phyloP scores from a whole-genome alignment of 2,888 invertebrate species.

The Cylindroiulus punctatus region DNA sequence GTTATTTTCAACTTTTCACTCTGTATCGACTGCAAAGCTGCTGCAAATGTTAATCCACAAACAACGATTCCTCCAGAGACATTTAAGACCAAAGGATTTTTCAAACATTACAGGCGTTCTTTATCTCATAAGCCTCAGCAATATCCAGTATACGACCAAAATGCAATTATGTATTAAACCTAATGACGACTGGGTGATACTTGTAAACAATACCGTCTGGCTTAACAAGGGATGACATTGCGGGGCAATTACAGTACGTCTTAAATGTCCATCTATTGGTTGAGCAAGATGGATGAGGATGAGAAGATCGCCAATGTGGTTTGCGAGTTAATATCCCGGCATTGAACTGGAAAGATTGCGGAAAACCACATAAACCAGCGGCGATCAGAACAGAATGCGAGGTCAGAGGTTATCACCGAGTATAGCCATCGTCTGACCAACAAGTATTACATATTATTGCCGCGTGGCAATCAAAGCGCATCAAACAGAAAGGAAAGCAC shows the following conservation, averaged over 20 bases:
- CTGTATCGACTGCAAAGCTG: too few species aligned
- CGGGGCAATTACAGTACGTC: not conserved
- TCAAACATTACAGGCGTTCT: too few species aligned
- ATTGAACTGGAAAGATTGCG: not conserved
- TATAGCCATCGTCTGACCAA: not conserved
- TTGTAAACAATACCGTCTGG: not conserved
- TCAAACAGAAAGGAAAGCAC: not conserved
- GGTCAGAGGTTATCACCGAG: not conserved
- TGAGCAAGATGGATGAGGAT: constrained; percentile 35
- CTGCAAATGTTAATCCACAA: too few species aligned
- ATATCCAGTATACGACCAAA: not conserved
- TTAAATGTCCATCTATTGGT: not conserved
- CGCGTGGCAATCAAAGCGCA: not conserved
- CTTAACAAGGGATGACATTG: not conserved
- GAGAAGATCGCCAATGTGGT: not conserved
- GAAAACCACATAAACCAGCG: not conserved
- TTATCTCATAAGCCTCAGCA: not conserved
- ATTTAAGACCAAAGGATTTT: too few species aligned
- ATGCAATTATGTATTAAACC: not conserved
- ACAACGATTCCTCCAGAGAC: too few species aligned
- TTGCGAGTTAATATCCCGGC: not conserved
- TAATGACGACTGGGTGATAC: not conserved
- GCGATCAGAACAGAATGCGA: not conserved
- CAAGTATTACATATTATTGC: not conserved
- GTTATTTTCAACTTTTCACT: too few species aligned